phyloP scores from a whole-genome alignment of 2,888 invertebrate genomes.

The Nebria brevicollis region DNA sequence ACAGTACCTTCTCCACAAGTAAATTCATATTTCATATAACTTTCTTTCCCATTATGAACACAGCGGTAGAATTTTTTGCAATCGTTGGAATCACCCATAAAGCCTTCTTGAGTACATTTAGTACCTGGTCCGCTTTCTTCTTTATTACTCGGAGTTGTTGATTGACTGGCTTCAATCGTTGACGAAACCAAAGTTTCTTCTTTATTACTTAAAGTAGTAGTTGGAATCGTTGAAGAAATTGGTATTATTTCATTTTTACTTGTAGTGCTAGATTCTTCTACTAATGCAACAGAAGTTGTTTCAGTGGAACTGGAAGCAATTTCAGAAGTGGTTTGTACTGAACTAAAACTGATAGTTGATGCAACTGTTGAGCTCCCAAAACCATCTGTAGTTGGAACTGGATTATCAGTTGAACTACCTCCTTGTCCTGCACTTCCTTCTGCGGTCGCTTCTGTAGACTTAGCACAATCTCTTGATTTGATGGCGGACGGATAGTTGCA shows the following conservation, averaged over 20 bases:
- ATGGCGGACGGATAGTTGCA: conserved; percentile 71
- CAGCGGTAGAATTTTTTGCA: conserved; percentile 53
- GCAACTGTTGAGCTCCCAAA: no score
- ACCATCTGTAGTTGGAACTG: no score
- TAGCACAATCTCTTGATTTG: neutral
- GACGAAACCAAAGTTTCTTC: neutral
- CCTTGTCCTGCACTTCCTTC: no score
- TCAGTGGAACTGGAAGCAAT: neutral
- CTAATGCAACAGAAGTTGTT: neutral
- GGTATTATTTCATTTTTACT: neutral
- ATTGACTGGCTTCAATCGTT: neutral
- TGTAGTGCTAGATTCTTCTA: neutral
- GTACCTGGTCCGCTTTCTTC: neutral
- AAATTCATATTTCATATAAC: conserved; percentile 75
- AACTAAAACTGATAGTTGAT: neutral
- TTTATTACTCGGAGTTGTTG: neutral
- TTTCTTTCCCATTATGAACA: conserved; percentile 66
- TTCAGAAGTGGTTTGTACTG: neutral
- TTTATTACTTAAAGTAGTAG: neutral
- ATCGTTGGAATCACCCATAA: conserved; percentile 36
- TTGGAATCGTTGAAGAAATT: neutral
- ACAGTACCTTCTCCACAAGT: conserved; percentile 79
- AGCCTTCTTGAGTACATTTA: conserved; percentile 28
- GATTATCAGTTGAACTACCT: no score
- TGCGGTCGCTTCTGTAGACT: neutral